phyloP scores from a whole-genome alignment of 2,113 vertebrate species.

The Parotia lawesii region DNA sequence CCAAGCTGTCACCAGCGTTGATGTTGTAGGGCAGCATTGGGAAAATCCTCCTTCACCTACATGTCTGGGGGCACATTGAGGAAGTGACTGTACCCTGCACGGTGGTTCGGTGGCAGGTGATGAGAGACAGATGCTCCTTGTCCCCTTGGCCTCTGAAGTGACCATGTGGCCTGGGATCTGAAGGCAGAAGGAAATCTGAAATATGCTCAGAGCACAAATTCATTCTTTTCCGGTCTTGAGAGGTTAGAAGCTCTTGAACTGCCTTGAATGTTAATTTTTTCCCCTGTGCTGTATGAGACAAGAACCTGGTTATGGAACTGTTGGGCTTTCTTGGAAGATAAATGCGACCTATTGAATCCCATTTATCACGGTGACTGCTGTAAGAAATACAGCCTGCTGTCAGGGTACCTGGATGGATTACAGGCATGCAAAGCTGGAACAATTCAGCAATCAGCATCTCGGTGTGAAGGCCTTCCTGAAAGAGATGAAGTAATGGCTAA shows the following conservation, averaged over 20 bases:
- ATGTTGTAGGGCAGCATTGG: rapidly evolving
- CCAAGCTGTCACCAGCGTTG: rapidly evolving
- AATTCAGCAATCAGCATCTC: background rate
- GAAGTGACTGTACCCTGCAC: background rate
- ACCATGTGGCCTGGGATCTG: background rate
- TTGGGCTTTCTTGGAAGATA: background rate
- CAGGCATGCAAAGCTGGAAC: background rate
- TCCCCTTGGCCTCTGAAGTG: background rate
- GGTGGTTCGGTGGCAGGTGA: conserved; percentile 4
- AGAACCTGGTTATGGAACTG: background rate
- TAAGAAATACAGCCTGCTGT: background rate
- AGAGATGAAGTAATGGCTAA: conserved; percentile 9
- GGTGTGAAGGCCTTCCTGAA: background rate
- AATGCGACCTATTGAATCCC: background rate
- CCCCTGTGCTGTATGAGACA: background rate
- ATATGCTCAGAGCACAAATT: background rate
- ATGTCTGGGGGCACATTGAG: background rate
- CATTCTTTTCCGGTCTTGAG: background rate
- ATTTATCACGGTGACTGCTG: background rate
- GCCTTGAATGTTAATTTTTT: background rate
- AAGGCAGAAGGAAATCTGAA: background rate
- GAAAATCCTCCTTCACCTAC: background rate
- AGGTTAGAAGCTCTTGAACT: background rate
- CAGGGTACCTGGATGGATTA: background rate
- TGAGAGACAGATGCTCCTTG: background rate